Conservation (phyloP, 1,140 invertebrate species). For the Drosophila lini region DNA sequence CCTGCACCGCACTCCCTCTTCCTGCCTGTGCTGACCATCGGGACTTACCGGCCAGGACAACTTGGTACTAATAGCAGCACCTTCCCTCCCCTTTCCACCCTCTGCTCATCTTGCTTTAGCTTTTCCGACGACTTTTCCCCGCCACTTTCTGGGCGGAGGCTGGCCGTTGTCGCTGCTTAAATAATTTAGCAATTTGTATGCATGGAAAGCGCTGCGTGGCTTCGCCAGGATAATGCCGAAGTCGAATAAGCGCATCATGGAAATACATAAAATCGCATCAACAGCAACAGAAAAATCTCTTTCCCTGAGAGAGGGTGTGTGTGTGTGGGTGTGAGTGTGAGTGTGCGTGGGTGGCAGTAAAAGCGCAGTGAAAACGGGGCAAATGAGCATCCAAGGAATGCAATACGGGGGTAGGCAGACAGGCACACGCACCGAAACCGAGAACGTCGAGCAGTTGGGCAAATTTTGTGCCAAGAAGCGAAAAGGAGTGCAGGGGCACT, state of each 20-base stretch:
- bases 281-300: constrained; percentile 47
- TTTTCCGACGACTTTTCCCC: constrained; percentile 11
- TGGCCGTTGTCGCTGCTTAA: constrained; percentile 63
- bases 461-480: constrained; percentile 34
- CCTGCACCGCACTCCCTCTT: too few relatives aligned
- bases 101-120: neutral
- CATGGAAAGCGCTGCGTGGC: constrained; percentile 76
- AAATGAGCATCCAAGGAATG: constrained; percentile 79
- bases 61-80: constrained; percentile 72
- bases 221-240: constrained; percentile 67
- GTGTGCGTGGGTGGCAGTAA: constrained; percentile 26
- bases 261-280: constrained; percentile 81
- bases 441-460: constrained; percentile 28
- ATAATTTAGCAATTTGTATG: constrained; percentile 83
- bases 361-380: constrained; percentile 55
- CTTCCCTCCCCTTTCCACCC: constrained; percentile 4
- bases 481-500: constrained; percentile 11
- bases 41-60: constrained; percentile 61
- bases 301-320: neutral
- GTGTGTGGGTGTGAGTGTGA: neutral
- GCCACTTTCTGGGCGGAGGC: neutral
- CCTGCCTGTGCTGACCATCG: constrained; percentile 23
- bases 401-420: constrained; percentile 36
- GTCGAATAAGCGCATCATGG: constrained; percentile 80
- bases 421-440: constrained; percentile 36